A percentile compares a stretch with the other conserved stretches of the same genome.
Conservation (phyloP, 2,888 invertebrate species). For the Strigamia maritima region DNA sequence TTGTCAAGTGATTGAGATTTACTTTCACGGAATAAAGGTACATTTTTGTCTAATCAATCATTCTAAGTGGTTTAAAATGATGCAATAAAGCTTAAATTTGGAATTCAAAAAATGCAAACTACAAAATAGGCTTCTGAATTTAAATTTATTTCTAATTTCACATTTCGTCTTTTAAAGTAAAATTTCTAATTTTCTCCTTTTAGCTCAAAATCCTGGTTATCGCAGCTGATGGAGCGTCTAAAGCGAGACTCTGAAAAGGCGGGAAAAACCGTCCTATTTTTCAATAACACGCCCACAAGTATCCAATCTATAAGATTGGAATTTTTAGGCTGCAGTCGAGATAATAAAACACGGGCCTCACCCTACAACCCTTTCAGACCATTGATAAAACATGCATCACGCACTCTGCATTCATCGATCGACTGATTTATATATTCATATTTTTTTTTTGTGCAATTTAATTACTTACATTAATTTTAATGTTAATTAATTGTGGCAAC, state of each 20-base stretch:
- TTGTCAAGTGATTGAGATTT: too few species aligned
- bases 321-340: background rate
- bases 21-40: too few species aligned
- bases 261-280: background rate
- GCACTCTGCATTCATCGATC: background rate
- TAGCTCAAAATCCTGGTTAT: background rate
- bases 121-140: too few species aligned
- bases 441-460: background rate
- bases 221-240: background rate
- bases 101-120: too few species aligned
- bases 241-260: background rate
- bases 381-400: background rate
- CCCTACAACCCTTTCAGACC: background rate
- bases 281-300: background rate
- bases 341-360: background rate
- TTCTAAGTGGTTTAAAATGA: too few species aligned
- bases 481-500: background rate
- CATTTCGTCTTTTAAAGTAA: too few species aligned
- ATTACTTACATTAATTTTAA: background rate
- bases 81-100: too few species aligned
- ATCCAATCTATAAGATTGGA: conserved; percentile 15
- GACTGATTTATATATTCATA: too few species aligned
- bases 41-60: too few species aligned
- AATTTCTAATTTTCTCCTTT: too few species aligned
- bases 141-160: too few species aligned